phyloP scores from a whole-genome alignment of 2,113 vertebrate species.

The Phrynocephalus versicolor region DNA sequence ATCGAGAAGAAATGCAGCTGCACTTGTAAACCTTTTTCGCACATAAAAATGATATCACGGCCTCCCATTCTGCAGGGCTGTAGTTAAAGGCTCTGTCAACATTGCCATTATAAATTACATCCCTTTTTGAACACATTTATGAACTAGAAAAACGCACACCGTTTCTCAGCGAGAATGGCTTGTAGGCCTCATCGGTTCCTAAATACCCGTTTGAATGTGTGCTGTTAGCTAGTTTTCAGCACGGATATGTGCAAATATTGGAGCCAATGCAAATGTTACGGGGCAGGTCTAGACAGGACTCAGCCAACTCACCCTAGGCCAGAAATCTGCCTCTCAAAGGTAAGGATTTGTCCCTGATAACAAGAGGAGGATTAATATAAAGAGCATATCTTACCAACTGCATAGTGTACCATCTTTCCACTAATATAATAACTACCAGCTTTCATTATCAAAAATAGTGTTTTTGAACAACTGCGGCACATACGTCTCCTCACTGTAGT shows the following conservation, averaged over 20 bases:
- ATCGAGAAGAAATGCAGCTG: constrained; percentile 53
- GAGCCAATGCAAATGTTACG: constrained; percentile 26
- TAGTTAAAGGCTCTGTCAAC: constrained; percentile 53
- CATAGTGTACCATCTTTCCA: neutral
- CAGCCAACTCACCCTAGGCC: neutral
- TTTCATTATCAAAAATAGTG: too few relatives aligned
- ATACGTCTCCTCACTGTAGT: too few relatives aligned
- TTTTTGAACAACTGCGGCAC: too few relatives aligned
- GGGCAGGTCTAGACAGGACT: constrained; percentile 4
- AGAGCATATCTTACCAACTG: neutral
- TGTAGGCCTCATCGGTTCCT: constrained; percentile 64
- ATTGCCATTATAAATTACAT: constrained; percentile 63
- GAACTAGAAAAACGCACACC: constrained; percentile 54
- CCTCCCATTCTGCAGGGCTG: constrained; percentile 36
- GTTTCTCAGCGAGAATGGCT: constrained; percentile 61
- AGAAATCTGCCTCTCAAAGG: neutral
- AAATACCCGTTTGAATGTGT: constrained; percentile 65
- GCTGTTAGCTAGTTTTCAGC: constrained; percentile 55
- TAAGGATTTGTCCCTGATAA: neutral
- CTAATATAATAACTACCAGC: too few relatives aligned
- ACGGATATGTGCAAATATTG: constrained; percentile 47
- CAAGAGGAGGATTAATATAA: neutral
- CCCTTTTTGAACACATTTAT: constrained; percentile 63
- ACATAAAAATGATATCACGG: constrained; percentile 51
- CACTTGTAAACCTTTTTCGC: constrained; percentile 55